These are phyloP conservation scores for Azorinus chamasolen DNA, from an alignment of 2,888 invertebrate species.

Conservation along the genomic window DNA sequence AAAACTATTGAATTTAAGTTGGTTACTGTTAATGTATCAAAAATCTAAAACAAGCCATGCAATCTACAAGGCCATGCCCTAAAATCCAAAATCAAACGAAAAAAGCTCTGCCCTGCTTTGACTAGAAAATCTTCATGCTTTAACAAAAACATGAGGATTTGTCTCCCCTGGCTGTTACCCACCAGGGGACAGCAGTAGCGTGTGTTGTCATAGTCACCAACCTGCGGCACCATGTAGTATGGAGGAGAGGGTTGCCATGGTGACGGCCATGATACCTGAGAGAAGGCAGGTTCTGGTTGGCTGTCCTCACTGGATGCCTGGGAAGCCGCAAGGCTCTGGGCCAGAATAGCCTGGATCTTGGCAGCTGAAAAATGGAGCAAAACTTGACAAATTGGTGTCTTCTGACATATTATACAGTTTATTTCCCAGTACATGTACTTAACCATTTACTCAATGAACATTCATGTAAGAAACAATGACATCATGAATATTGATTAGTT, in stretches of 20 bases:
- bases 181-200: not conserved
- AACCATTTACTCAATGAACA: too few species aligned
- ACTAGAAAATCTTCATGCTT: too few species aligned
- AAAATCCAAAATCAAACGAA: not conserved
- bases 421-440: too few species aligned
- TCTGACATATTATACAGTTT: too few species aligned
- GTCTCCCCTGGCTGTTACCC: too few species aligned
- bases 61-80: slow-evolving; percentile 26
- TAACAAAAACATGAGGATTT: too few species aligned
- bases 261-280: slow-evolving; percentile 73
- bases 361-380: slow-evolving; percentile 56
- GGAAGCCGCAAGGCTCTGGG: slow-evolving; percentile 73
- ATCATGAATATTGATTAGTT: too few species aligned
- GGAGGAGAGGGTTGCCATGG: slow-evolving; percentile 68
- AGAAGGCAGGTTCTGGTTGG: slow-evolving; percentile 68
- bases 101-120: too few species aligned
- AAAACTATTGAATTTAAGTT: too few species aligned
- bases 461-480: too few species aligned
- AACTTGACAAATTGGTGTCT: not conserved
- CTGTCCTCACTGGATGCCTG: slow-evolving; percentile 81
- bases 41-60: slow-evolving; percentile 38
- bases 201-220: slow-evolving; percentile 54
- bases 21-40: not conserved
- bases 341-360: slow-evolving; percentile 77
- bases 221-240: slow-evolving; percentile 67